Conservation (phyloP, 2,888 invertebrate species). For the Kuschelorhynchus macadamiae region DNA sequence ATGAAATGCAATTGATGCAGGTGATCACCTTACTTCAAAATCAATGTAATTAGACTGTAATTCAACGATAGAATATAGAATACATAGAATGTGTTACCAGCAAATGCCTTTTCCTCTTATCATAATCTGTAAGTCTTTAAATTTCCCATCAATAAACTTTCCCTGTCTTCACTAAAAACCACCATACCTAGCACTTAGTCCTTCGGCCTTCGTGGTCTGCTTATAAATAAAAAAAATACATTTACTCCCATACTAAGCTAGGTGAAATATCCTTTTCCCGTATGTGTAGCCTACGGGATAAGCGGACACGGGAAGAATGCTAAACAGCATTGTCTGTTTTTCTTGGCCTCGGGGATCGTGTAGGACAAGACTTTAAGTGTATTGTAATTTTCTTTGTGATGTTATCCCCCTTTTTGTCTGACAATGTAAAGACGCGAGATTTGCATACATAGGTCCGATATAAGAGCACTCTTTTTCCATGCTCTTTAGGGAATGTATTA, state of each 20-base stretch:
- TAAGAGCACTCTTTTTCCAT: too few species aligned
- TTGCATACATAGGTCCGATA: slow-evolving; percentile 33
- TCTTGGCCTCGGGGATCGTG: slow-evolving; percentile 41
- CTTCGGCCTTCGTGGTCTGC: too few species aligned
- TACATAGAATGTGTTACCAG: too few species aligned
- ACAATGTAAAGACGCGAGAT: slow-evolving; percentile 23
- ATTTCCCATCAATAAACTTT: too few species aligned
- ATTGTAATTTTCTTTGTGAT: slow-evolving; percentile 46
- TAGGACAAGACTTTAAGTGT: slow-evolving; percentile 45
- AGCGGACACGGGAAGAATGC: slow-evolving; percentile 41
- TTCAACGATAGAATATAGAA: background rate
- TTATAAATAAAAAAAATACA: background rate
- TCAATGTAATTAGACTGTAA: too few species aligned
- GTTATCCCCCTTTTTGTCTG: slow-evolving; percentile 40
- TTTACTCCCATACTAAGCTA: slow-evolving; percentile 32
- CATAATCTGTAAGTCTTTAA: too few species aligned
- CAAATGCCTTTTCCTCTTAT: too few species aligned
- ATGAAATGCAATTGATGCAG: too few species aligned
- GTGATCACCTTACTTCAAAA: too few species aligned
- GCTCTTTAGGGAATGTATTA: too few species aligned
- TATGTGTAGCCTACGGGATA: slow-evolving; percentile 40
- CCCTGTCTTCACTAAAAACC: too few species aligned
- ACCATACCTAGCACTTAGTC: too few species aligned
- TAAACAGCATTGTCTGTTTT: slow-evolving; percentile 44
- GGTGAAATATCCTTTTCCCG: slow-evolving; percentile 25